Base-by-base conservation (phyloP, 1,140 invertebrate species). In the Bombus confusus region DNA sequence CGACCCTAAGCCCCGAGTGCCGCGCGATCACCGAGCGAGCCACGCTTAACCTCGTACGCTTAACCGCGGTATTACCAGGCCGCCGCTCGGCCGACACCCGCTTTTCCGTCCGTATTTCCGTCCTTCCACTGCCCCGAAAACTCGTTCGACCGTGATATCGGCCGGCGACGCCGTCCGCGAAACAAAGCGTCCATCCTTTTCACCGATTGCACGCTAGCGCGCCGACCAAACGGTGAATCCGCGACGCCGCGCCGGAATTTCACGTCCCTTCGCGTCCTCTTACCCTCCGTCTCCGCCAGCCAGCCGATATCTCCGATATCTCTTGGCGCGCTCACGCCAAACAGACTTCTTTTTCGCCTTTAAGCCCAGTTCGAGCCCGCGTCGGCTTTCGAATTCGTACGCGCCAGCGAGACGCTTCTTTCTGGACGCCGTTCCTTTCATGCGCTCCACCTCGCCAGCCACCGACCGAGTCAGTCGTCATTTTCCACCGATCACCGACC, bases 41-140 rank as follows among this genome's bases (percentile, higher is more conserved):
- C 43, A 64, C 88, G 88, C 79, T 88, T 88, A 88, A 88, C 83
- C 88, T 62, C n/a, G 83, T 74, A 62, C n/a, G n/a, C n/a, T n/a
- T n/a, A n/a, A n/a, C 69, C 47, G 34, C 34, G 62, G 86, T 47
- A 71, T 73, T 77, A 88, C 79, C 82, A 74, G 79, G 59, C 59
- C 76, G 41, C 34, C 41, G 10, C 39, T n/a, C 39, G 28, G 39
- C 31, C 37, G 25, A 28, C 68, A 68, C n/a, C 37, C 62, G 39
- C 72, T 68, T 41, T 82, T 39, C 66, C 75, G 59, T 34, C 43
- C 52, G 39, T 31, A 66, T 47, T 52, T 47, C 59, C 39, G 22
- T 52, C 43, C 28, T n/a, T n/a, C 37, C 85, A 34, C 64, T 72
- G 47, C 5, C 71, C 78, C 88, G 77, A 74, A 79, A 41, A 90